Base-by-base conservation (phyloP, 2,113 vertebrate genomes). In the Spermophilus dauricus region DNA sequence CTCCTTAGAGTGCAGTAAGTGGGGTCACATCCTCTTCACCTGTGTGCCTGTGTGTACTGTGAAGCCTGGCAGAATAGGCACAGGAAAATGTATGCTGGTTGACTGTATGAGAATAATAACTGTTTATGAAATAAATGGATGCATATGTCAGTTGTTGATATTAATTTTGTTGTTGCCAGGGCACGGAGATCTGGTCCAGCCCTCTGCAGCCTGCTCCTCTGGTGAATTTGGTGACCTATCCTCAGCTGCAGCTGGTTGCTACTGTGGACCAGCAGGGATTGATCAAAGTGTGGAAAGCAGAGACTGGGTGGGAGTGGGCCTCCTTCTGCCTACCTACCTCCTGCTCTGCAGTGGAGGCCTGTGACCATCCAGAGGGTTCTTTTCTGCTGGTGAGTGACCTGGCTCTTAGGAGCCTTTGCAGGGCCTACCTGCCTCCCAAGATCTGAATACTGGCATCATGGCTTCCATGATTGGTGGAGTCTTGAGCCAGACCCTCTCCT, bases 131-230 rank as follows among this genome's bases (percentile, higher is more conserved):
- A 69, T 42, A 32, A 37, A 37, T 16, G 8, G 39, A 37, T 30
- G 37, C 67, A 34, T 30, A 0, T 45, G 4, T 81, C 28, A 61
- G 12, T 78, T 93, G 34, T 45, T 63, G 13, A 1, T 7, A 12
- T 84, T 58, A 11, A 34, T 80, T 32, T 9, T 88, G 34, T 75
- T 86, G 1, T 63, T 87, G 11, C 63, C 85, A 99, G 99, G 99
- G 98, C 72, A 81, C 95, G 7, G 97, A 98, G 94, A 92, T 98
- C 73, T 98, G 98, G 99, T 98, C 98, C 56, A 99, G 98, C 73
- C 98, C 98, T 67, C 88, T 82, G 11, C 98, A 99, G 96, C 98
- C 97, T 76, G 89, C 72, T 42, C 98, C 99, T 30, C 86, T 99
- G 95, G 97, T 97, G 17, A 96, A 92, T 37, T 97, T 99, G 51